Conservation (phyloP, 1,140 invertebrate species). For the Procambarus virginalis region DNA sequence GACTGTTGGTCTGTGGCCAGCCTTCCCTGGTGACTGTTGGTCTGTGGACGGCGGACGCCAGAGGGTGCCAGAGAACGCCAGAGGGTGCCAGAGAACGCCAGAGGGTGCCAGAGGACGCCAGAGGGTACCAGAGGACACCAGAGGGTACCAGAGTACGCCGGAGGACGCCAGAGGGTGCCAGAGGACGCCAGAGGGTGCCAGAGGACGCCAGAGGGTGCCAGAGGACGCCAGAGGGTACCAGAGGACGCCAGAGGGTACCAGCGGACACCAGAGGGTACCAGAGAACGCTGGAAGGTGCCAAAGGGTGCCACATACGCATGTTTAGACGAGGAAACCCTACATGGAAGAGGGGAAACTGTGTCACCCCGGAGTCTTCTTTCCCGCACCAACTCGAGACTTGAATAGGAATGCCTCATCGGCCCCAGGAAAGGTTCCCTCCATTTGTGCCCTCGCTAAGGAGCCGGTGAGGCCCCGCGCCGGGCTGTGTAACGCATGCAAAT, state of each 20-base stretch:
- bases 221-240: not conserved
- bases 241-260: not conserved
- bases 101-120: no score
- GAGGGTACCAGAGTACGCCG: no score
- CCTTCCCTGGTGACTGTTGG: no score
- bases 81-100: no score
- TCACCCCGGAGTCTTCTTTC: not conserved
- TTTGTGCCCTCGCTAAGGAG: constrained; percentile 41
- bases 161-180: no score
- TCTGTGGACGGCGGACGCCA: no score
- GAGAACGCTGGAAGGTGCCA: no score
- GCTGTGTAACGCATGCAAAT: constrained; percentile 47
- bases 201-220: no score
- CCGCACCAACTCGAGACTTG: constrained; percentile 24
- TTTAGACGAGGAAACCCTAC: not conserved
- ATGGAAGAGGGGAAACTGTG: constrained; percentile 27
- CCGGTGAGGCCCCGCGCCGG: constrained; percentile 14
- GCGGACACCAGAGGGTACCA: not conserved
- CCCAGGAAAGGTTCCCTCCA: constrained; percentile 27
- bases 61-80: no score
- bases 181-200: no score
- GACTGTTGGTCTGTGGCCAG: no score
- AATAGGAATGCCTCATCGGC: constrained; percentile 42
- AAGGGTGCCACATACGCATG: not conserved
- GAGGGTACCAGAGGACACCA: no score